Evolutionary conservation across 2,797 vertebrate genomes (phyloP), one percentile per base, ranked within the genome.

Genomic region (Cottoperca gobio): DNA sequence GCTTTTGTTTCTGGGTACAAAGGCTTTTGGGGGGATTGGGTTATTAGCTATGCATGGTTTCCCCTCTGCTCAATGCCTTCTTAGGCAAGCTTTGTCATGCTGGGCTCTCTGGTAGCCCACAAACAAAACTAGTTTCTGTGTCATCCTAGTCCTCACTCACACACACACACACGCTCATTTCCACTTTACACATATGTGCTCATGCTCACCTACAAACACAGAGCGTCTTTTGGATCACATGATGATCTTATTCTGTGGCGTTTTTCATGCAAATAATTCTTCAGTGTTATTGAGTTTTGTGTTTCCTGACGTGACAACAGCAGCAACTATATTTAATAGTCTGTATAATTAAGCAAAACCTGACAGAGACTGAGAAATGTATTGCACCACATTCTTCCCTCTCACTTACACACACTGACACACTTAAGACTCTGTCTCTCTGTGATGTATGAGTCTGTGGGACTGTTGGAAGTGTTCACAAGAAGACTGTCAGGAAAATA

Each of bases 41-140:
- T 50, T 75, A 91, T 94, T 93, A 91, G 88, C 66, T 90, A 94
- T 94, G 92, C 93, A 93, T 91, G 90, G 89, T 59, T 83, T 85
- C 87, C 74, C 68, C 80, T 87, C 82, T 45, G 76, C 86, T 88
- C 91, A 89, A 83, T 73, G 88, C 88, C 87, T 93, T 84, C 87
- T 93, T 93, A 92, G 91, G 88, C 80, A 39, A 82, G 81, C 91
- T 93, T 94, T 92, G 91, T 94, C 83, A 87, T 79, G 69, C 88
- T 78, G 72, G 81, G 79, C 79, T 83, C 74, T 79, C 86, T 86
- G 70, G 83, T 59, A 70, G 24, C 68, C 71, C 45, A 75, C 58
- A 82, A 91, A 90, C 86, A 92, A 83, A 79, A 86, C 84, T 70
- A 66, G 75, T 70, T 84, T 76, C 78, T 86, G 79, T 90, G 87